Conservation (phyloP, 2,113 vertebrate genomes). For the Centropus bengalensis region DNA sequence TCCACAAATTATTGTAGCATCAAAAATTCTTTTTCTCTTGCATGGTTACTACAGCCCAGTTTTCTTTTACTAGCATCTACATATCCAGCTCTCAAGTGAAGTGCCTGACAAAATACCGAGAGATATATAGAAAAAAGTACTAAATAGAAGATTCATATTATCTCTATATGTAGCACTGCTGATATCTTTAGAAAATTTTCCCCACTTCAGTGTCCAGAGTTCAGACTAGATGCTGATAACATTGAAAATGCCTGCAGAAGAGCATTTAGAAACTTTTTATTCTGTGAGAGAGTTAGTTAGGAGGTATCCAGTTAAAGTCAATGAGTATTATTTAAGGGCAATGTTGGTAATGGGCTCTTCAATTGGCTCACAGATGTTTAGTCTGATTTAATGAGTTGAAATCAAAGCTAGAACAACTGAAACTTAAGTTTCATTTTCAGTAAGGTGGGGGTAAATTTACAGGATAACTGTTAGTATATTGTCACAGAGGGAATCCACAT, state of each 20-base stretch:
- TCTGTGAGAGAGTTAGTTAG: neutral
- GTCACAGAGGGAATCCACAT: fast-evolving
- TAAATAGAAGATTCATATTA: neutral
- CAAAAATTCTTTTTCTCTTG: neutral
- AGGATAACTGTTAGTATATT: neutral
- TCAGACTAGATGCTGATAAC: neutral
- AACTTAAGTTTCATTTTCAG: neutral
- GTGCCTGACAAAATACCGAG: neutral
- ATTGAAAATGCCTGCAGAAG: neutral
- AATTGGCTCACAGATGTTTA: neutral
- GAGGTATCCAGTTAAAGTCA: neutral
- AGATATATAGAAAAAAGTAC: neutral
- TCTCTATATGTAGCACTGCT: neutral
- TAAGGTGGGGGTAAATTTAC: neutral
- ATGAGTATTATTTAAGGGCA: neutral
- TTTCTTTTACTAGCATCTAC: neutral
- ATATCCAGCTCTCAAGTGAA: neutral
- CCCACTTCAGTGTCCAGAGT: neutral
- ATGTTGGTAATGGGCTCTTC: neutral
- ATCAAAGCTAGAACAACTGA: neutral
- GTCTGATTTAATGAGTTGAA: neutral
- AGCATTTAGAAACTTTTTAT: neutral
- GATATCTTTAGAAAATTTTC: neutral
- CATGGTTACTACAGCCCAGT: neutral
- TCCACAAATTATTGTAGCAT: neutral